These are phyloP conservation scores for Drosophila meridionalis DNA, from an alignment of 2,888 invertebrate genomes.

Conservation along the genomic window DNA sequence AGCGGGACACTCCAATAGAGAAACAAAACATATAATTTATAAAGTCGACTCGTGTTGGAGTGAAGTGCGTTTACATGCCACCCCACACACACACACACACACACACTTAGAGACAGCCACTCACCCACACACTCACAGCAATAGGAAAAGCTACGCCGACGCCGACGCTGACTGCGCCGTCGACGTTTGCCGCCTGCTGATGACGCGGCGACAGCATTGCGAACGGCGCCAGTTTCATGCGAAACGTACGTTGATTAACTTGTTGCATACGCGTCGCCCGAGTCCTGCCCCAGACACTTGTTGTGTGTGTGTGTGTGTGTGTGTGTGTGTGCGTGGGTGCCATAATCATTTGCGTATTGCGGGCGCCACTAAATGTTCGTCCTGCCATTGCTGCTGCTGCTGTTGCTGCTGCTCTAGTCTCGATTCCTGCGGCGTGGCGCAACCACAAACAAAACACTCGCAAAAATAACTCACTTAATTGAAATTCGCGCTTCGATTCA, in stretches of 20 bases:
- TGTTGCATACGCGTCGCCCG: slow-evolving; percentile 72
- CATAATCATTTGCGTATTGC: slow-evolving; percentile 66
- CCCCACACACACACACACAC: background rate
- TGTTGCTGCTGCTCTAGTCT: slow-evolving; percentile 7
- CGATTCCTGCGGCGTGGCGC: slow-evolving; percentile 13
- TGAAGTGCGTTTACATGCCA: slow-evolving; percentile 51
- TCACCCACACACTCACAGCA: slow-evolving; percentile 3
- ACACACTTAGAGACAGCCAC: background rate
- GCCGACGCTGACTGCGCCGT: slow-evolving; percentile 41
- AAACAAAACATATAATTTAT: slow-evolving; percentile 66
- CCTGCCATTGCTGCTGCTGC: slow-evolving; percentile 3
- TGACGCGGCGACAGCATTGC: slow-evolving; percentile 54
- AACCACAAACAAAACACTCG: slow-evolving; percentile 51
- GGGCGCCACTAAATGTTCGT: slow-evolving; percentile 46
- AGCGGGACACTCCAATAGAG: slow-evolving; percentile 56
- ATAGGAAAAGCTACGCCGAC: slow-evolving; percentile 25
- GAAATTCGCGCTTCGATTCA: slow-evolving; percentile 11
- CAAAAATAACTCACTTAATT: slow-evolving; percentile 28
- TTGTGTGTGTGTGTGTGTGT: slow-evolving; percentile 21
- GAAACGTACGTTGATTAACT: slow-evolving; percentile 76
- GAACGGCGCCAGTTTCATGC: slow-evolving; percentile 72
- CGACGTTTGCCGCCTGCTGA: slow-evolving; percentile 41
- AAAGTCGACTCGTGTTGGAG: slow-evolving; percentile 55
- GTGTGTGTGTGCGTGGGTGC: slow-evolving; percentile 40
- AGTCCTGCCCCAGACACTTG: slow-evolving; percentile 53